These are phyloP conservation scores for Stramonita haemastoma DNA, from an alignment of 2,888 invertebrate species.

Conservation along the genomic window DNA sequence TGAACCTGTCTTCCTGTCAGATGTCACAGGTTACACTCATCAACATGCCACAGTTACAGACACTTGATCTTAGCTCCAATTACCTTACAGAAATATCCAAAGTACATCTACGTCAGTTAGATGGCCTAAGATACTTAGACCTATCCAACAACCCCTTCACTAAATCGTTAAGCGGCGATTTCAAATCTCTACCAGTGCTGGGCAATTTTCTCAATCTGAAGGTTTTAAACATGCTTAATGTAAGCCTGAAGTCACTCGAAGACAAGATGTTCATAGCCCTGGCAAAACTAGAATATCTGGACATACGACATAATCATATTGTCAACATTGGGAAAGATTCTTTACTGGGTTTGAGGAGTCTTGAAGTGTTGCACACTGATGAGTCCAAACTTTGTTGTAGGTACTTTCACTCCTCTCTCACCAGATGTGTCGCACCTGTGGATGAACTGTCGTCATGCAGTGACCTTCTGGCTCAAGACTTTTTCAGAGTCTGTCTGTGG, in stretches of 20 bases:
- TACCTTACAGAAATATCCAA: neutral
- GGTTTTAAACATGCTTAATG: neutral
- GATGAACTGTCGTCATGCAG: slow-evolving; percentile 43
- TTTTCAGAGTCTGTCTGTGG: slow-evolving; percentile 39
- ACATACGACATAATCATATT: slow-evolving; percentile 15
- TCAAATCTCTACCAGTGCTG: neutral
- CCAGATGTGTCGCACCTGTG: slow-evolving; percentile 24
- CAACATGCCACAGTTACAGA: slow-evolving; percentile 6
- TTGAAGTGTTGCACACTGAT: slow-evolving; percentile 12
- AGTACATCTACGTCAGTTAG: neutral
- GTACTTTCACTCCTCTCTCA: neutral
- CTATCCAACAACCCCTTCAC: slow-evolving; percentile 29
- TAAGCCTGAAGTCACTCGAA: neutral
- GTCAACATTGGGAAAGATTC: neutral
- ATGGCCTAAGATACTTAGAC: neutral
- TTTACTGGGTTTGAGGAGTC: neutral
- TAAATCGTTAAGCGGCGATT: neutral
- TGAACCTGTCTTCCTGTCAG: slow-evolving; percentile 29
- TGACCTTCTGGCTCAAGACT: slow-evolving; percentile 27
- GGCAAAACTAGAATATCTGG: neutral
- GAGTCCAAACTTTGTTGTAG: slow-evolving; percentile 33
- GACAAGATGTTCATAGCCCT: slow-evolving; percentile 23
- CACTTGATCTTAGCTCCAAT: slow-evolving; percentile 36
- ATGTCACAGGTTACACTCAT: neutral
- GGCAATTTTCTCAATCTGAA: slow-evolving; percentile 1